Percentiles rank a stretch among this genome's conserved stretches.
These are phyloP conservation scores for Poliocrania exsul DNA, from an alignment of 2,797 vertebrate species.

Conservation along the genomic window DNA sequence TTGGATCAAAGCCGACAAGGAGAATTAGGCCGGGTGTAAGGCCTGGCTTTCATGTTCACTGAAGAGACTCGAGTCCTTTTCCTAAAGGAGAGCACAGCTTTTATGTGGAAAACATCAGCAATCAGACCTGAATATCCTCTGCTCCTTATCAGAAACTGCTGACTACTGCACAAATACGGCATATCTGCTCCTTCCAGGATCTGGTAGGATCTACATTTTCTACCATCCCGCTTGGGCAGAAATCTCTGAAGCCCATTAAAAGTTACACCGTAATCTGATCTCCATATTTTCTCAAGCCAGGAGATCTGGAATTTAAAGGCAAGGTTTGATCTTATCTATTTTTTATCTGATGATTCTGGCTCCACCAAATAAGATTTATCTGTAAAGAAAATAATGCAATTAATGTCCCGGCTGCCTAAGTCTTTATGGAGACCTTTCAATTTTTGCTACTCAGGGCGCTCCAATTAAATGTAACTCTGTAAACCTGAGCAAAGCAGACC, in stretches of 20 bases:
- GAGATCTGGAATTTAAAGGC: constrained; percentile 82
- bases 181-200: constrained; percentile 72
- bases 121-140: constrained; percentile 60
- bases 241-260: constrained; percentile 52
- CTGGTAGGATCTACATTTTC: constrained; percentile 72
- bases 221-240: constrained; percentile 66
- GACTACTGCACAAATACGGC: constrained; percentile 72
- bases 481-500: background rate
- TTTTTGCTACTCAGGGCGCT: background rate
- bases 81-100: constrained; percentile 75
- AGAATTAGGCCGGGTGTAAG: constrained; percentile 77
- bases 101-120: constrained; percentile 83
- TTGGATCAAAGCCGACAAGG: constrained; percentile 78
- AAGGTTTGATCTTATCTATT: constrained; percentile 84
- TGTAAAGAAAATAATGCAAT: constrained; percentile 74
- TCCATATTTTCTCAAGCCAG: constrained; percentile 75
- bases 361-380: constrained; percentile 76
- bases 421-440: constrained; percentile 40
- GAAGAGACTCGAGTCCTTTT: constrained; percentile 78
- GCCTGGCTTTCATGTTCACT: constrained; percentile 72
- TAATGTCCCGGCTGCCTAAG: constrained; percentile 47
- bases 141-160: constrained; percentile 79
- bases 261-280: constrained; percentile 55
- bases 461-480: constrained; percentile 59
- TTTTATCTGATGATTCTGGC: constrained; percentile 77